Conservation (phyloP, 92 coral and sea anemone species). For the Chrysogorgia sp. region DNA sequence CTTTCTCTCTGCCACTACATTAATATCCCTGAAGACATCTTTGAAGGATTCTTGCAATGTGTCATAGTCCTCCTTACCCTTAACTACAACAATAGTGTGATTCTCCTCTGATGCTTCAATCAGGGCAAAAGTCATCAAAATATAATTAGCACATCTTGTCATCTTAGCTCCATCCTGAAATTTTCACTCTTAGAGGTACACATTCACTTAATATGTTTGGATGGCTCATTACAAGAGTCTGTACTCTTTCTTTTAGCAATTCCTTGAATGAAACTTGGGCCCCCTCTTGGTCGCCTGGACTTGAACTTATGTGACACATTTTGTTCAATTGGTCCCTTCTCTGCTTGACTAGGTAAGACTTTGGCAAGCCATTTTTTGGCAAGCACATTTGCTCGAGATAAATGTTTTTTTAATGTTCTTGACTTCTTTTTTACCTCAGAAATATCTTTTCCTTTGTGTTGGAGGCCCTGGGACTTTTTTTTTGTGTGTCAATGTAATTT, state of each 20-base stretch:
- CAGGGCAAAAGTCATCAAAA: slow-evolving; percentile 64
- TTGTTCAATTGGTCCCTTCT: slow-evolving; percentile 64
- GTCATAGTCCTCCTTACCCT: slow-evolving; percentile 61
- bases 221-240: slow-evolving; percentile 15
- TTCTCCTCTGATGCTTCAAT: slow-evolving; percentile 57
- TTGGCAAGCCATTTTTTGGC: slow-evolving; percentile 58
- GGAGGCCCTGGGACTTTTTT: slow-evolving; percentile 33
- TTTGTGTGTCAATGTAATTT: slow-evolving; percentile 37
- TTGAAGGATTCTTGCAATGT: slow-evolving; percentile 54
- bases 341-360: slow-evolving; percentile 63
- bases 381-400: slow-evolving; percentile 59
- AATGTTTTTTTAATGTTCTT: slow-evolving; percentile 64
- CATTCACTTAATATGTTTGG: slow-evolving; percentile 5
- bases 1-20: slow-evolving; percentile 52
- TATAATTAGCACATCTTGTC: slow-evolving; percentile 66
- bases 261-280: slow-evolving; percentile 60
- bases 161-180: slow-evolving; percentile 76
- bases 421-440: slow-evolving; percentile 63
- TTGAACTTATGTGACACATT: slow-evolving; percentile 61
- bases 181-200: slow-evolving; percentile 60
- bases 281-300: slow-evolving; percentile 66
- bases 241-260: slow-evolving; percentile 38
- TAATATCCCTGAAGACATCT: slow-evolving; percentile 65
- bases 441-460: slow-evolving; percentile 60
- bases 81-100: slow-evolving; percentile 64